A percentile compares a stretch with the other conserved stretches of the same genome.
These are phyloP conservation scores for Andrena bucephala DNA, from an alignment of 2,888 invertebrate genomes.

Conservation along the genomic window DNA sequence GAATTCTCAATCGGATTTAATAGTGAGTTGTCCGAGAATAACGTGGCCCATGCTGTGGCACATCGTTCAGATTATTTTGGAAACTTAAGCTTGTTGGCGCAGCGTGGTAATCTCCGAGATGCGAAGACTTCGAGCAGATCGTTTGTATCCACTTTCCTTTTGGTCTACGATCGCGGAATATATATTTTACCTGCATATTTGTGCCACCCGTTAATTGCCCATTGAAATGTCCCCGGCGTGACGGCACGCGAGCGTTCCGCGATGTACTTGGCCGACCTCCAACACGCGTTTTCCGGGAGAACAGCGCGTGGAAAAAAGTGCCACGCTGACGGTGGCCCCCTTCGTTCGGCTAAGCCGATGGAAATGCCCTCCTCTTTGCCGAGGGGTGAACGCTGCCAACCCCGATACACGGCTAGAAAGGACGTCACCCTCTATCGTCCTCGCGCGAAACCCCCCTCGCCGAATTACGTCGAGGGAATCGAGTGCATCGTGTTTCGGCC, in stretches of 20 bases:
- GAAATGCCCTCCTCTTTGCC: constrained; percentile 58
- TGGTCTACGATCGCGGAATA: neutral
- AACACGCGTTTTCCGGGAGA: constrained; percentile 59
- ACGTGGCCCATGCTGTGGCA: no score
- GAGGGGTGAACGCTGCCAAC: constrained; percentile 60
- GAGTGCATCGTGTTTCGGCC: constrained; percentile 32
- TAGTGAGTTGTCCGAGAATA: no score
- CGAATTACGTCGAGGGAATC: constrained; percentile 45
- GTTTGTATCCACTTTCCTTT: neutral
- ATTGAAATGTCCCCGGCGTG: constrained; percentile 26
- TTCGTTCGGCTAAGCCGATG: constrained; percentile 55
- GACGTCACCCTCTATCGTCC: constrained; percentile 36
- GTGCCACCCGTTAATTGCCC: constrained; percentile 37
- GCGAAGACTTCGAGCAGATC: neutral
- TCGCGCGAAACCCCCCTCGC: constrained; percentile 14
- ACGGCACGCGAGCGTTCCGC: constrained; percentile 25
- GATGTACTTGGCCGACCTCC: constrained; percentile 60
- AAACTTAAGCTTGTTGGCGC: no score
- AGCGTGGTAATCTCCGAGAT: neutral
- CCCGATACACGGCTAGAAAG: constrained; percentile 55
- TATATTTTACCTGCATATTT: neutral
- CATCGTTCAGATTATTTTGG: no score
- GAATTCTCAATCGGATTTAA: no score
- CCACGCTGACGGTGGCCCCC: constrained; percentile 8
- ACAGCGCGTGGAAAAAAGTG: constrained; percentile 43